Evolutionary conservation across 2,888 invertebrate species (phyloP), one percentile per base, ranked within the genome.

Genomic region (Disparrhopalites patrizii): DNA sequence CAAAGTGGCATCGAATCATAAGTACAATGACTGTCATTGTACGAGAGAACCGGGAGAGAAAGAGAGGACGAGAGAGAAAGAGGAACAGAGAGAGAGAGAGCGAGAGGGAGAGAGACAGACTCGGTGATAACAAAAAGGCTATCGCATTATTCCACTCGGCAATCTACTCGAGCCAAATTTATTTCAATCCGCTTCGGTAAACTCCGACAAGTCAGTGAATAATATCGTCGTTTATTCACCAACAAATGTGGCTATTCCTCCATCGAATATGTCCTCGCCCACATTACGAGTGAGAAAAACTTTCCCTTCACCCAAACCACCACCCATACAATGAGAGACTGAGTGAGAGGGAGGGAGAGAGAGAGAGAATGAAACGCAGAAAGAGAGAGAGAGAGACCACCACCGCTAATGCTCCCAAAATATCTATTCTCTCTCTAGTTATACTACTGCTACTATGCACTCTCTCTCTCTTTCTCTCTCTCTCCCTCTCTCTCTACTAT

Each of bases 161-260:
- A 61, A 61, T 61, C 60, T 61, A 54, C 63, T 54, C 40, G 30
- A 62, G 62, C 38, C 33, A 63, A 55, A 63, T 55, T 55, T 55
- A 63, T 55, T 55, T 63, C 54, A 63, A 55, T 63, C 55, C 55
- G 63, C 38, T 63, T 63, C 54, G 62, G 55, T 63, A 56, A 62
- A 63, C 63, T 63, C 55, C 38, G 63, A 63, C 63, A 63, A 63
- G 55, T 63, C 63, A 55, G 55, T 63, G 63, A 63, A 63, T 63
- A 63, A 63, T 63, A 38, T 55, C 40, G 63, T 63, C 63, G 63
- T 63, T 63, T 63, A 63, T 40, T 33, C 54, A 55, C 63, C 63
- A 51, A 62, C 51, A 54, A 63, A 63, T 54, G 54, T 23, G 63
- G 40, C 55, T 56, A 28, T 38, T 43, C 40, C 55, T 18, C 23